These are phyloP conservation scores for Phoeniculus purpureus DNA, from an alignment of 2,797 vertebrate species.

Conservation along the genomic window DNA sequence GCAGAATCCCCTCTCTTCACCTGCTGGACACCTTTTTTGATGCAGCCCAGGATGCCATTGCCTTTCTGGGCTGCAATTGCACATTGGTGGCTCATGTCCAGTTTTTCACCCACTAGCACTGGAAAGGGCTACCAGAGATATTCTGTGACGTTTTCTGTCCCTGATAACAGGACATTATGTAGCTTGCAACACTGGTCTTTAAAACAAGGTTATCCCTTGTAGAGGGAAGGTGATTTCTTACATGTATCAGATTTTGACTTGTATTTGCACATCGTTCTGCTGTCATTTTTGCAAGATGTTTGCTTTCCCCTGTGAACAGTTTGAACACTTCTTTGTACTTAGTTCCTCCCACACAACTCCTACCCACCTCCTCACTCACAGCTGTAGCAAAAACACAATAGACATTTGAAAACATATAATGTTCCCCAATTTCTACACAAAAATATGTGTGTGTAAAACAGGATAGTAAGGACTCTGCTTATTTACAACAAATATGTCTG, in stretches of 20 bases:
- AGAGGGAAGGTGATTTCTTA: not conserved
- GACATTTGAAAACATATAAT: not conserved
- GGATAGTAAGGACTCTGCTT: not conserved
- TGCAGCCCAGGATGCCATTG: too few species aligned
- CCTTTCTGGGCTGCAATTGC: too few species aligned
- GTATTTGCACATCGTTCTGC: not conserved
- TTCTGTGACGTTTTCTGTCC: not conserved
- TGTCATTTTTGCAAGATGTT: not conserved
- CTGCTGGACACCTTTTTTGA: too few species aligned
- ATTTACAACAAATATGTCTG: not conserved
- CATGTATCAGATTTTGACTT: not conserved
- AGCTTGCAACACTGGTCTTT: not conserved
- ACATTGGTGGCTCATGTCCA: too few species aligned
- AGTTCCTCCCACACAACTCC: not conserved
- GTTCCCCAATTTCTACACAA: not conserved
- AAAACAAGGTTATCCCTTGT: not conserved
- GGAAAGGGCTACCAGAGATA: not conserved
- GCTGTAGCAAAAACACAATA: not conserved
- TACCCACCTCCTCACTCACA: not conserved
- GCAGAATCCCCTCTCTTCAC: too few species aligned
- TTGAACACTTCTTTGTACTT: conserved; percentile 20
- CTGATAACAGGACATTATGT: not conserved
- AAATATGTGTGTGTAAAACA: not conserved
- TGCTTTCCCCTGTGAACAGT: conserved; percentile 1
- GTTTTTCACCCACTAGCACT: too few species aligned